phyloP scores from a whole-genome alignment of 2,888 invertebrate species.

The Anthrax anthrax region DNA sequence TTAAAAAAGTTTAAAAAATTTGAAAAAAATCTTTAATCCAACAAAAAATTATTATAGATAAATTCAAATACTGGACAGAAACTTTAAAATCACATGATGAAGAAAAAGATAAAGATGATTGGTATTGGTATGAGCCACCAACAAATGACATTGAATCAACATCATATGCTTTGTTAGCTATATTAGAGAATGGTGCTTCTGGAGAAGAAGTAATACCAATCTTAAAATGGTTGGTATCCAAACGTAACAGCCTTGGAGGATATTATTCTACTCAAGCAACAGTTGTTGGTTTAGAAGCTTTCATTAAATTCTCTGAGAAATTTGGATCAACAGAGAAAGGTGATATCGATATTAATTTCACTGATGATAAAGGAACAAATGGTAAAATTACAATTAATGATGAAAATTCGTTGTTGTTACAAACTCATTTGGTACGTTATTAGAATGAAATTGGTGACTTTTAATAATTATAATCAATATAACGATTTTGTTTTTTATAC shows the following conservation, averaged over 20 bases:
- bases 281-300: constrained; percentile 55
- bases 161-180: constrained; percentile 69
- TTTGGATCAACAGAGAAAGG: constrained; percentile 19
- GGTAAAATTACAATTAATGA: constrained; percentile 41
- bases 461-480: neutral
- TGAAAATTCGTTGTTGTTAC: constrained; percentile 67
- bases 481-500: neutral
- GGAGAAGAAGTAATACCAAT: constrained; percentile 36
- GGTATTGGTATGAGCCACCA: constrained; percentile 42
- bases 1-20: too few species aligned
- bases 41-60: too few species aligned
- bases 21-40: too few species aligned
- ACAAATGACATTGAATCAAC: constrained; percentile 70
- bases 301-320: constrained; percentile 49
- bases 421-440: constrained; percentile 59
- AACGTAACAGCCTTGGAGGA: constrained; percentile 52
- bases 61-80: constrained; percentile 52
- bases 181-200: constrained; percentile 35
- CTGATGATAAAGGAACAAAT: constrained; percentile 14
- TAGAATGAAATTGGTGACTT: neutral
- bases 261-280: constrained; percentile 69
- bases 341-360: constrained; percentile 23
- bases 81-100: constrained; percentile 30
- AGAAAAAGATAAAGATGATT: constrained; percentile 36
- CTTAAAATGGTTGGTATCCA: constrained; percentile 56